Evolutionary conservation across 2,888 invertebrate species (phyloP).

Genomic region (Watsonalla binaria): DNA sequence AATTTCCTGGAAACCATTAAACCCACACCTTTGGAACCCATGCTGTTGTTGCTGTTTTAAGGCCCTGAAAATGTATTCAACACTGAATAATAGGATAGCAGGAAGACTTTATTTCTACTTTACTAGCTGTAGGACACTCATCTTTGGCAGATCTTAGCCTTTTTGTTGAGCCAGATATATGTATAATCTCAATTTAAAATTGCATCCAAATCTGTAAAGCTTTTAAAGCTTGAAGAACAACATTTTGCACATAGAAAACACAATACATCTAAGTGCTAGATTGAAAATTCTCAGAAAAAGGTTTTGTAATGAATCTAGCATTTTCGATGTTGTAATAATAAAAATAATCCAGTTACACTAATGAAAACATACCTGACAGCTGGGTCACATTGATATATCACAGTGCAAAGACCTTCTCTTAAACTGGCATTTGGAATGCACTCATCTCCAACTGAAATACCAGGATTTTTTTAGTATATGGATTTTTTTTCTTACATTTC

Average conservation of each 20-base stretch:
- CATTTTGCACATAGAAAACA: too few species aligned
- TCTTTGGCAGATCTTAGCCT: not conserved
- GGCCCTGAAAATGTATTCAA: conserved; percentile 28
- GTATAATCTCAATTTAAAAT: too few species aligned
- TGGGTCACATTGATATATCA: conserved; percentile 43
- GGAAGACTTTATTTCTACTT: too few species aligned
- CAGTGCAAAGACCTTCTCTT: conserved; percentile 41
- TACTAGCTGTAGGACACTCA: not conserved
- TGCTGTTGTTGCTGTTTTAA: conserved; percentile 37
- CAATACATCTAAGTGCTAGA: too few species aligned
- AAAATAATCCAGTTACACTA: conserved; percentile 4
- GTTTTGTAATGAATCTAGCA: not conserved
- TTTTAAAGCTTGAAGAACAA: too few species aligned
- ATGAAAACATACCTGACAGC: conserved; percentile 41
- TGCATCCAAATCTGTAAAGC: not conserved
- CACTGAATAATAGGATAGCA: not conserved
- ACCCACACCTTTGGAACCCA: conserved; percentile 62
- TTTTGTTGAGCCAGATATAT: too few species aligned
- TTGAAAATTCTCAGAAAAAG: too few species aligned
- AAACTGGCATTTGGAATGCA: conserved; percentile 40
- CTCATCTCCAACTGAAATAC: conserved; percentile 49
- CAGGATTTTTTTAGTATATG: too few species aligned
- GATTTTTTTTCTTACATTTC: too few species aligned
- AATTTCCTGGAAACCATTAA: conserved; percentile 51
- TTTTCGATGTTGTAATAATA: conserved; percentile 1